Evolutionary conservation across 2,113 vertebrate species (phyloP), one percentile per base, ranked within the genome.

Genomic region (Abramis brama): DNA sequence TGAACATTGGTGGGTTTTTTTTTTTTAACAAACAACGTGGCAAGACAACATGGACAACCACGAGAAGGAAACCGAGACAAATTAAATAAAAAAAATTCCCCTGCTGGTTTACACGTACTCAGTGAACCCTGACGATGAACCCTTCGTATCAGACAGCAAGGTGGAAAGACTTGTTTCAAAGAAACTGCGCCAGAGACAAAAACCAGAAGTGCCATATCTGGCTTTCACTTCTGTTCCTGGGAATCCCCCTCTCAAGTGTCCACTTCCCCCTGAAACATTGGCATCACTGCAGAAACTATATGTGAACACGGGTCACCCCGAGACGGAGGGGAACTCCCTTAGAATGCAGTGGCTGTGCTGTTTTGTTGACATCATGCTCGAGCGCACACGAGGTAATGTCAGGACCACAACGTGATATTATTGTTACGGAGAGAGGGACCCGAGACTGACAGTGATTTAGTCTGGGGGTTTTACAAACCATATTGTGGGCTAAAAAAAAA

Each of bases 171-270:
- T 81, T 0, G 13, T 81, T 81, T 81, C 39, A 81, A 47, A 66
- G 79, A 81, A 81, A 76, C 57, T 2, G 30, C 25, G 23, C 39
- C 6, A 68, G 70, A 33, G 9, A 76, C 30, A 84, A 57, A 33
- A 82, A n/a, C 33, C 43, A 74, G 50, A 39, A 27, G 50, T 71
- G 17, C 50, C n/a, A 15, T 80, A 59, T 52, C 33, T 55, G 23
- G 12, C 60, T 87, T 82, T 89, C 81, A 39, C 68, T 87, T 85
- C 84, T 52, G 39, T 86, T 50, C 70, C 17, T 15, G 59, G 75
- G 80, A 87, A 84, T 79, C 50, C 71, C 86, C 88, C 81, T 57
- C 62, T 39, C 9, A 19, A 47, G 62, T 57, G 36, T 12, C 27
- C 13, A 15, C 52, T 86, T 70, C 43, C 85, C 36, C 66, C 77